These are phyloP conservation scores for Chitala chitala DNA, from an alignment of 2,113 vertebrate species.

Conservation along the genomic window DNA sequence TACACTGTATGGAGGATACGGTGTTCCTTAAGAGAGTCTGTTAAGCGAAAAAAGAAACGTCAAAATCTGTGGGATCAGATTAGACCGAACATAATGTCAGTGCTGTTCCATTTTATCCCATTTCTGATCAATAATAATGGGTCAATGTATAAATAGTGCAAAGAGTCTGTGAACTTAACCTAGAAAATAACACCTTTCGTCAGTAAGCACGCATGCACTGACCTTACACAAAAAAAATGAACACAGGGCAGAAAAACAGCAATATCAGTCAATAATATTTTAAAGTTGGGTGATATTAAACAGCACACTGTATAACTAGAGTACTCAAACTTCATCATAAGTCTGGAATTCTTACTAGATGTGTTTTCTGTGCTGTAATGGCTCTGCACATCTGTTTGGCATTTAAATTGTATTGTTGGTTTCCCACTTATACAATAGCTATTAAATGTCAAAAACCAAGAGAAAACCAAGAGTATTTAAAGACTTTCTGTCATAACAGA, in stretches of 20 bases:
- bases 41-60: background rate
- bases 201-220: background rate
- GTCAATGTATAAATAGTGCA: too few species aligned
- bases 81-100: too few species aligned
- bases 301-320: slow-evolving; percentile 12
- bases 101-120: too few species aligned
- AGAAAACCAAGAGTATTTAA: background rate
- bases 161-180: background rate
- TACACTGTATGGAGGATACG: background rate
- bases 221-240: background rate
- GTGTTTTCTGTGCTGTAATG: slow-evolving; percentile 19
- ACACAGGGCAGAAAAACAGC: background rate
- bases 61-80: too few species aligned
- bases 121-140: too few species aligned
- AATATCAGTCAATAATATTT: slow-evolving; percentile 3
- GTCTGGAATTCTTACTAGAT: slow-evolving; percentile 29
- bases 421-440: slow-evolving; percentile 14
- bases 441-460: slow-evolving; percentile 17
- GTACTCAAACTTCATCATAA: slow-evolving; percentile 15
- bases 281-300: slow-evolving; percentile 10
- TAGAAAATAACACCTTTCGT: background rate
- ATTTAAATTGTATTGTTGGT: slow-evolving; percentile 23
- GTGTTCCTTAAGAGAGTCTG: background rate
- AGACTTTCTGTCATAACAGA: background rate
- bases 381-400: slow-evolving; percentile 24